These are phyloP conservation scores for Platysternon megacephalum DNA, from an alignment of 2,113 vertebrate genomes.

Conservation along the genomic window DNA sequence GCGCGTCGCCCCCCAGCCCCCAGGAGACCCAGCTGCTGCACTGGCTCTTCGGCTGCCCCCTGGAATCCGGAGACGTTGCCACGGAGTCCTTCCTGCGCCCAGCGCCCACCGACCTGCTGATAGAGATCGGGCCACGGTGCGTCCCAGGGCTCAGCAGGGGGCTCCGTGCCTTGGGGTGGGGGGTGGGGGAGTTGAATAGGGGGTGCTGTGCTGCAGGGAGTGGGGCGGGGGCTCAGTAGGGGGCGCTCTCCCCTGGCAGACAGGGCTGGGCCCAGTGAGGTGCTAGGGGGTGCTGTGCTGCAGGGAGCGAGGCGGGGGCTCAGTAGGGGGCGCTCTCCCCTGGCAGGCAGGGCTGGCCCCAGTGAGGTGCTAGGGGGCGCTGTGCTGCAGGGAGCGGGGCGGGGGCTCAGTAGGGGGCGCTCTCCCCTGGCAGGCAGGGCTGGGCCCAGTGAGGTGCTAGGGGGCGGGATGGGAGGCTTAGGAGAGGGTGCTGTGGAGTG, in stretches of 20 bases:
- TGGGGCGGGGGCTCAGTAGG: rapidly evolving
- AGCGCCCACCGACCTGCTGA: slow-evolving; percentile 75
- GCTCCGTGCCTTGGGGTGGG: too few relatives aligned
- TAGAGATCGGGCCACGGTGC: slow-evolving; percentile 92
- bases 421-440: neutral
- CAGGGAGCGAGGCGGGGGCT: neutral
- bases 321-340: neutral
- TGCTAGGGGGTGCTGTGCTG: neutral
- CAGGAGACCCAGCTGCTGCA: slow-evolving; percentile 80
- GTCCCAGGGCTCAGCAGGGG: neutral
- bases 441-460: neutral
- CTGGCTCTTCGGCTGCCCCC: slow-evolving; percentile 87
- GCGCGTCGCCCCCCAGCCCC: slow-evolving; percentile 55
- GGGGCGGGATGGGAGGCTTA: neutral
- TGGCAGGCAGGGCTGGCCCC: too few relatives aligned
- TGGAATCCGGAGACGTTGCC: slow-evolving; percentile 76
- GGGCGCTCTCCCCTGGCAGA: too few relatives aligned
- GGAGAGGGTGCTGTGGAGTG: neutral
- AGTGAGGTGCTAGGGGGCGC: too few relatives aligned
- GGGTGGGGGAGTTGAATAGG: too few relatives aligned
- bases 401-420: neutral
- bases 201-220: neutral
- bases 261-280: too few relatives aligned
- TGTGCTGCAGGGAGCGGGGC: neutral
- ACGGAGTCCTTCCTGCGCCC: slow-evolving; percentile 78